Conservation (phyloP, 2,888 invertebrate species). For the Andrena minutula region DNA sequence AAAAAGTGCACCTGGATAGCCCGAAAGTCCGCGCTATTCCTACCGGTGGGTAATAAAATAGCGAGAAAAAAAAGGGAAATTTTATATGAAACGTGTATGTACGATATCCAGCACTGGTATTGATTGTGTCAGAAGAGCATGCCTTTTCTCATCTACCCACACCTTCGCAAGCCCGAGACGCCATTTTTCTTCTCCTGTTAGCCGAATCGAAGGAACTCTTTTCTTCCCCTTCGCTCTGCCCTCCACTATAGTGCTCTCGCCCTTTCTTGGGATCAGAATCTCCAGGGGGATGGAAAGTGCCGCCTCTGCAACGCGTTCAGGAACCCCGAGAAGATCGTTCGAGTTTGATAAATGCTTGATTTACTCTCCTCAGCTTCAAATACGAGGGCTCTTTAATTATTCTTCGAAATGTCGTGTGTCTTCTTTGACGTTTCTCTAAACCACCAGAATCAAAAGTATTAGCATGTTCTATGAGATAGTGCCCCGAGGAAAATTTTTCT, state of each 20-base stretch:
- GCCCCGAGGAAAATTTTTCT: too few relatives aligned
- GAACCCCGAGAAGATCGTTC: neutral
- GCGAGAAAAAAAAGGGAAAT: conserved; percentile 1
- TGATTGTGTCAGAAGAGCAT: conserved; percentile 72
- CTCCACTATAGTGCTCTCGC: conserved; percentile 12
- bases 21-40: conserved; percentile 22
- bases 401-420: neutral
- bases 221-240: conserved; percentile 34
- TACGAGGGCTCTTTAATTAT: neutral
- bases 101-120: conserved; percentile 64
- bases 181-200: conserved; percentile 70
- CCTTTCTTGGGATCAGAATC: conserved; percentile 29
- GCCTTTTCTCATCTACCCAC: conserved; percentile 67
- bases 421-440: neutral
- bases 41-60: neutral
- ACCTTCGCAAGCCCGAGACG: conserved; percentile 63
- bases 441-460: too few relatives aligned
- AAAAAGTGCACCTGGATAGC: conserved; percentile 4
- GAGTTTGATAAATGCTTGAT: conserved; percentile 4
- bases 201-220: conserved; percentile 64
- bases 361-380: neutral
- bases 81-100: conserved; percentile 25
- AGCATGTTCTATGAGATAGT: too few relatives aligned
- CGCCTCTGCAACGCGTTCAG: neutral
- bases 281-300: neutral